A percentile compares a stretch with the other conserved stretches of the same genome.
Evolutionary conservation across 2,888 invertebrate genomes (phyloP).

Genomic region (Troides helena): DNA sequence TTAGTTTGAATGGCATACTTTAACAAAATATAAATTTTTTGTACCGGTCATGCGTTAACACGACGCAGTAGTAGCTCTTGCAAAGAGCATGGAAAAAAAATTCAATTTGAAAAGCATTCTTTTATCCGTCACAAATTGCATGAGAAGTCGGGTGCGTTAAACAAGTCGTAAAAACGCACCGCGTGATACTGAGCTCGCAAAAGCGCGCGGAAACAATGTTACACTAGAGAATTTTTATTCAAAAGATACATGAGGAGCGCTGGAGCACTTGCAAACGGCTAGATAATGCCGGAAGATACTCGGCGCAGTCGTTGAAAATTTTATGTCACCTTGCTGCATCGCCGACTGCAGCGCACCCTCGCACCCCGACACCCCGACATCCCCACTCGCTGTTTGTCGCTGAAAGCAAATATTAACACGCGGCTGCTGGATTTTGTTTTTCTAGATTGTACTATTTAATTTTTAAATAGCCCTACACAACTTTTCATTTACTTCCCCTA

Average conservation of each 20-base stretch:
- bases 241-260: constrained; percentile 65
- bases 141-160: constrained; percentile 26
- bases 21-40: not conserved
- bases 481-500: no score
- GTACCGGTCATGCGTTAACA: not conserved
- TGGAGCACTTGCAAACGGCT: constrained; percentile 70
- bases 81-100: constrained; percentile 18
- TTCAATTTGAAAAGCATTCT: constrained; percentile 23
- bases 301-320: constrained; percentile 73
- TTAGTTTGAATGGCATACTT: no score
- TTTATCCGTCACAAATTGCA: constrained; percentile 30
- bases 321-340: constrained; percentile 71
- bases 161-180: constrained; percentile 35
- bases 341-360: constrained; percentile 55
- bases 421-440: constrained; percentile 22
- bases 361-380: constrained; percentile 13
- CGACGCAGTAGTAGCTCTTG: not conserved
- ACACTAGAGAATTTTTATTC: constrained; percentile 65
- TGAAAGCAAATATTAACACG: constrained; percentile 31
- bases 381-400: constrained; percentile 22
- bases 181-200: constrained; percentile 30
- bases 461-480: not conserved
- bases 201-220: constrained; percentile 49
- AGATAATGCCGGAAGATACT: constrained; percentile 75
- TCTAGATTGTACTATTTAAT: constrained; percentile 8